Evolutionary conservation across 1,140 invertebrate genomes (phyloP).

Genomic region (Zaprionus kolodkinae): DNA sequence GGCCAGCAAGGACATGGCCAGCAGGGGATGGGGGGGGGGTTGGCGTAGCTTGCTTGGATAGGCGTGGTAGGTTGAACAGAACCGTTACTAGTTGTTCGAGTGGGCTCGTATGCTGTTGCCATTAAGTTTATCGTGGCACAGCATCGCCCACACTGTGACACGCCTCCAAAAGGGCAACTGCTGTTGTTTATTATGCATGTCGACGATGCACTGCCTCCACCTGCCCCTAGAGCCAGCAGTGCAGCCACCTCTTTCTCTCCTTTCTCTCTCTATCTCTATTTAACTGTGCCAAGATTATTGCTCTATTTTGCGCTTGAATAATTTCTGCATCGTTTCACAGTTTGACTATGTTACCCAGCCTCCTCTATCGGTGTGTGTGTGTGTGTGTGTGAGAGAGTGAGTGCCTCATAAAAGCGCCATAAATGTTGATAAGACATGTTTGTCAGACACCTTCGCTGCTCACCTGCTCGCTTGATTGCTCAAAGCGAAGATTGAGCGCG

Average conservation of each 20-base stretch:
- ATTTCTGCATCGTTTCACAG: conserved; percentile 36
- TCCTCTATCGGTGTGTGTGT: conserved; percentile 5
- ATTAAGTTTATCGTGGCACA: conserved; percentile 40
- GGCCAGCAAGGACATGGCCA: conserved; percentile 39
- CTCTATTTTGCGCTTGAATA: conserved; percentile 75
- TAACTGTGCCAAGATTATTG: conserved; percentile 69
- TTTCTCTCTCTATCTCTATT: conserved; percentile 2
- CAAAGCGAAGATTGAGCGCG: conserved; percentile 13
- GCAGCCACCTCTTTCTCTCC: not conserved
- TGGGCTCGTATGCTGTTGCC: conserved; percentile 29
- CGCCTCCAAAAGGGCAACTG: conserved; percentile 36
- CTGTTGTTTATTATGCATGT: conserved; percentile 68
- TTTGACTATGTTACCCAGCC: conserved; percentile 41
- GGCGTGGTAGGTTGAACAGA: not conserved
- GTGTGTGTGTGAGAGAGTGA: conserved; percentile 16
- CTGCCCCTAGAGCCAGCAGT: not conserved
- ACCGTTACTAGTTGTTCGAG: conserved; percentile 20
- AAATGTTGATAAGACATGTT: conserved; percentile 80
- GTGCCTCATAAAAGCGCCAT: conserved; percentile 68
- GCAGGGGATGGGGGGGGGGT: not conserved
- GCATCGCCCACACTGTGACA: conserved; percentile 22
- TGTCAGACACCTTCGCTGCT: conserved; percentile 41
- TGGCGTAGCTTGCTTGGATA: not conserved
- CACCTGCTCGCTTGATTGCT: conserved; percentile 33
- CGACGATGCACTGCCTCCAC: not conserved